These are phyloP conservation scores for Bombus sibiricus DNA, from an alignment of 1,140 invertebrate species.

Conservation along the genomic window DNA sequence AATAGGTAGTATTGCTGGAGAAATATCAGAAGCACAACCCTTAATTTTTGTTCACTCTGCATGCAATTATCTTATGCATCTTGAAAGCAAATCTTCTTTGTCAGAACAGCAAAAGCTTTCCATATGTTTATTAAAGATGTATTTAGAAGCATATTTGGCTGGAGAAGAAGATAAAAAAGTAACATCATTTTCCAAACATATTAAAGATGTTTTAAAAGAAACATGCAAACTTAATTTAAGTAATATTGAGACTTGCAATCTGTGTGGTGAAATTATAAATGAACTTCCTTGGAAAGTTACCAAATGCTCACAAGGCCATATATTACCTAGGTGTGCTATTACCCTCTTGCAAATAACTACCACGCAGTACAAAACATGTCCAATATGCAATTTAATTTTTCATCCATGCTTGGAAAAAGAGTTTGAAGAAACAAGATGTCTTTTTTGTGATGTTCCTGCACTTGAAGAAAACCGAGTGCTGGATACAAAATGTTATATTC, in stretches of 20 bases:
- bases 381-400: constrained; percentile 76
- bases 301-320: constrained; percentile 74
- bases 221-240: constrained; percentile 43
- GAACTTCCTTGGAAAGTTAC: constrained; percentile 70
- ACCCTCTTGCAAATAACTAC: constrained; percentile 76
- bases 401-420: constrained; percentile 74
- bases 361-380: constrained; percentile 72
- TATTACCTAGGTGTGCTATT: constrained; percentile 76
- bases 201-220: constrained; percentile 57
- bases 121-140: constrained; percentile 70
- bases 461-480: constrained; percentile 68
- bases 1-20: constrained; percentile 59
- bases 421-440: constrained; percentile 71
- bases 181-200: constrained; percentile 47
- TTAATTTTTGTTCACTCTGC: constrained; percentile 74
- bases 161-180: constrained; percentile 63
- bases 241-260: constrained; percentile 70
- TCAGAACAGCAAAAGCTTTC: constrained; percentile 63
- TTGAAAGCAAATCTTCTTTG: constrained; percentile 49
- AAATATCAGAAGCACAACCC: constrained; percentile 73
- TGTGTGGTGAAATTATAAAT: constrained; percentile 70
- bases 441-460: constrained; percentile 76
- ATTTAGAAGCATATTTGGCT: constrained; percentile 75
- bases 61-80: constrained; percentile 64
- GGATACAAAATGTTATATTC: constrained; percentile 29